phyloP scores from a whole-genome alignment of 1,140 invertebrate species.

The Pseudobourletiella spinata region DNA sequence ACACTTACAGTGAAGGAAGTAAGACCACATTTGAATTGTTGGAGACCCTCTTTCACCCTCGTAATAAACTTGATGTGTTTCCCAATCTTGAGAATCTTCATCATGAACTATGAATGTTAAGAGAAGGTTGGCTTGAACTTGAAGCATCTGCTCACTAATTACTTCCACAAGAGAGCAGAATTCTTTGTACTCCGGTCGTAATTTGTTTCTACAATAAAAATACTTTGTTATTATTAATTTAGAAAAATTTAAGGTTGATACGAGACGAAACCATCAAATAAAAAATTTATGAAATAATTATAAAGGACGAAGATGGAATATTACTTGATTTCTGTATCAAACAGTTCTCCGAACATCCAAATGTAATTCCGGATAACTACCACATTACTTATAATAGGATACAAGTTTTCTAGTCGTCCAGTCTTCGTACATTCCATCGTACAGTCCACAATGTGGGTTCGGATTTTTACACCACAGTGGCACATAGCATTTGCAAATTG shows the following conservation, averaged over 20 bases:
- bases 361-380: conserved; percentile 34
- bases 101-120: conserved; percentile 69
- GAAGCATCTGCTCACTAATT: conserved; percentile 62
- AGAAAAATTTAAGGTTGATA: no score
- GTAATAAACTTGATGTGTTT: conserved; percentile 50
- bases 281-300: not conserved
- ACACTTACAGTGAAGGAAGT: conserved; percentile 63
- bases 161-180: conserved; percentile 71
- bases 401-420: conserved; percentile 33
- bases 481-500: conserved; percentile 34
- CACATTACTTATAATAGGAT: conserved; percentile 34
- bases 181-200: conserved; percentile 49
- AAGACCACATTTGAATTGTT: conserved; percentile 72
- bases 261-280: no score
- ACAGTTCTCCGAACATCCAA: conserved; percentile 33
- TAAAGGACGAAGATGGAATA: no score
- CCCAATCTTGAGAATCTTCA: conserved; percentile 60
- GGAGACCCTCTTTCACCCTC: conserved; percentile 64
- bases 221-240: conserved; percentile 2
- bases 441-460: conserved; percentile 31
- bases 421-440: conserved; percentile 25
- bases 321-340: conserved; percentile 33
- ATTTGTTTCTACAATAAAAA: conserved; percentile 23
- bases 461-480: conserved; percentile 25
- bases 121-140: conserved; percentile 62